Conservation (phyloP, 2,113 vertebrate species). For the Vidua macroura region DNA sequence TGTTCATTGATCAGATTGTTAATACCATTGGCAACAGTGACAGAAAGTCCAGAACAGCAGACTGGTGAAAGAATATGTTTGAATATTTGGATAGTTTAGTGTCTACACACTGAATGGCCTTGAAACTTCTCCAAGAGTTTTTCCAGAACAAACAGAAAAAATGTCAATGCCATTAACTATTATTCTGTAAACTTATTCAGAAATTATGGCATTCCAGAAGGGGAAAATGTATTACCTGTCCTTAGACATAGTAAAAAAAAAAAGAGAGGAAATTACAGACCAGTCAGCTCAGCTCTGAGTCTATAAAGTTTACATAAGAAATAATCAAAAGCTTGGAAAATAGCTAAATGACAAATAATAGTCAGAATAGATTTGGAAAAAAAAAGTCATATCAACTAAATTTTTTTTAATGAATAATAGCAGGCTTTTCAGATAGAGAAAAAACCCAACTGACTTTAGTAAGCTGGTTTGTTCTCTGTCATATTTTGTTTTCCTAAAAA, state of each 20-base stretch:
- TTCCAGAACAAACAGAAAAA: not conserved
- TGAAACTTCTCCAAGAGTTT: not conserved
- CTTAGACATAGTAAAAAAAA: not conserved
- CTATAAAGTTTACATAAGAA: not conserved
- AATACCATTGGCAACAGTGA: not conserved
- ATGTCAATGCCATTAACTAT: not conserved
- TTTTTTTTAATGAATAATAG: not conserved
- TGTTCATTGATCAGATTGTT: not conserved
- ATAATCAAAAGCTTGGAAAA: not conserved
- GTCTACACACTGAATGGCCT: not conserved
- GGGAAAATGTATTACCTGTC: not conserved
- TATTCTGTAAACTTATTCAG: not conserved
- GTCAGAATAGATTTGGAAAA: not conserved
- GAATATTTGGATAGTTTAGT: not conserved
- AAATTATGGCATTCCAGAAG: not conserved
- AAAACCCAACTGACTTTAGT: not conserved
- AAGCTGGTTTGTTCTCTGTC: not conserved
- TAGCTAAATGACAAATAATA: constrained; percentile 8
- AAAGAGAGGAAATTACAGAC: constrained; percentile 24
- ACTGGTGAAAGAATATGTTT: not conserved
- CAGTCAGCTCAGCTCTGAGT: not conserved
- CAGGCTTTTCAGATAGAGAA: not conserved
- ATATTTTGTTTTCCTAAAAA: not conserved
- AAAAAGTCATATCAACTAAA: not conserved
- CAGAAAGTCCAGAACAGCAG: not conserved